Conservation (phyloP, 2,888 invertebrate species). For the Glaucopsyche alexis region DNA sequence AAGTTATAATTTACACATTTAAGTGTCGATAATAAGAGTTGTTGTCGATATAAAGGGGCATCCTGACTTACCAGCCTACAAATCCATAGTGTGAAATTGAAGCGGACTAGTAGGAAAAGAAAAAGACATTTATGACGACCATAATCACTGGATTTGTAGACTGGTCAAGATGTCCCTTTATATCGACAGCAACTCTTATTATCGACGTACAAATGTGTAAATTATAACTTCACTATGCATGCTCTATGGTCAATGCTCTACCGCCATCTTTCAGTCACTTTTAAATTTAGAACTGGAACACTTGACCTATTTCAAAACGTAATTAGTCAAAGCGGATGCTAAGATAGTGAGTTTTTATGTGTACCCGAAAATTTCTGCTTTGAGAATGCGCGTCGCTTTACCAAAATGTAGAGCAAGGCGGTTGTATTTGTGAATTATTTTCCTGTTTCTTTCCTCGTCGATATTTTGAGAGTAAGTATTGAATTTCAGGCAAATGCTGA, state of each 20-base stretch:
- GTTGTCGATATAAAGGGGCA: no score
- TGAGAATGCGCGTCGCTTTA: not conserved
- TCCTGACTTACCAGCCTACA: no score
- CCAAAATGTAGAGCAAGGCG: conserved; percentile 13
- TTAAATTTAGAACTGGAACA: conserved; percentile 7
- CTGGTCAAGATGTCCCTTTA: no score
- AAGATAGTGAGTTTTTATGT: not conserved
- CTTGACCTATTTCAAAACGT: conserved; percentile 11
- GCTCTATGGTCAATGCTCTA: not conserved
- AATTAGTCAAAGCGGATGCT: not conserved
- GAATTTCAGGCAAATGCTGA: not conserved
- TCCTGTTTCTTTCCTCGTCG: conserved; percentile 16
- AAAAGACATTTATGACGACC: no score
- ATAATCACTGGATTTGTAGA: no score
- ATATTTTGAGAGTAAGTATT: conserved; percentile 32
- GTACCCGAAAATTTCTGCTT: not conserved
- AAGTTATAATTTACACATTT: not conserved
- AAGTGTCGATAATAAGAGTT: no score
- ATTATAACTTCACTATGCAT: not conserved
- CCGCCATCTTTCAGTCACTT: not conserved
- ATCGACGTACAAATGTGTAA: not conserved
- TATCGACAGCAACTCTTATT: no score
- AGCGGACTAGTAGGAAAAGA: no score
- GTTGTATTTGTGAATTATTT: not conserved
- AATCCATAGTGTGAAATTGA: no score